Percentiles rank a stretch among this genome's conserved stretches.
Evolutionary conservation across 2,797 vertebrate genomes (phyloP).

Genomic region (Vultur gryphus): DNA sequence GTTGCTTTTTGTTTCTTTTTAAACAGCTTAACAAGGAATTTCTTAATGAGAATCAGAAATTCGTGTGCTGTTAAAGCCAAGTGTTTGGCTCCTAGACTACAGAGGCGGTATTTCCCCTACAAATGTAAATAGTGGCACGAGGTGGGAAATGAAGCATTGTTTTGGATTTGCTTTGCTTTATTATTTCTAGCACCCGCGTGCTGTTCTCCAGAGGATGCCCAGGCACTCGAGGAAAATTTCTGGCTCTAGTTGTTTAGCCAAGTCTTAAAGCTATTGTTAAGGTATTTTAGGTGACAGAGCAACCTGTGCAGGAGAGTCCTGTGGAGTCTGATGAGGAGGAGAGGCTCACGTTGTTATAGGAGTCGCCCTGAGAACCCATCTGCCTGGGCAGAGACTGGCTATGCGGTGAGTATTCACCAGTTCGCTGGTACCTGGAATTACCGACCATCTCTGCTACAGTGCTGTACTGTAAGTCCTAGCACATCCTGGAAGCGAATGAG

Average conservation of each 20-base stretch:
- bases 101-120: neutral
- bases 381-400: neutral
- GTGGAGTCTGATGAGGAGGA: neutral
- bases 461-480: neutral
- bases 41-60: conserved; percentile 22
- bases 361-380: neutral
- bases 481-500: neutral
- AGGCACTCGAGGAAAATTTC: neutral
- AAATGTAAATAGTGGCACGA: neutral
- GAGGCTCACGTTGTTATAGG: fast-evolving
- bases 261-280: neutral
- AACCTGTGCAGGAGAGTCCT: neutral
- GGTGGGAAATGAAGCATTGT: conserved; percentile 34
- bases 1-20: conserved; percentile 29
- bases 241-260: neutral
- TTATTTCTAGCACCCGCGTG: conserved; percentile 15
- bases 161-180: conserved; percentile 23
- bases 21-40: conserved; percentile 20
- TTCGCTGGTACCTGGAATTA: neutral
- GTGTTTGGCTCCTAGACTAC: neutral
- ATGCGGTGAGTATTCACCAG: neutral
- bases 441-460: fast-evolving
- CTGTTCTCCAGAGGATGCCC: neutral
- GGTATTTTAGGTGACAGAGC: neutral
- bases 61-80: conserved; percentile 33